Base-by-base conservation (phyloP, 2,888 invertebrate species). In the Harpalus rufipes region DNA sequence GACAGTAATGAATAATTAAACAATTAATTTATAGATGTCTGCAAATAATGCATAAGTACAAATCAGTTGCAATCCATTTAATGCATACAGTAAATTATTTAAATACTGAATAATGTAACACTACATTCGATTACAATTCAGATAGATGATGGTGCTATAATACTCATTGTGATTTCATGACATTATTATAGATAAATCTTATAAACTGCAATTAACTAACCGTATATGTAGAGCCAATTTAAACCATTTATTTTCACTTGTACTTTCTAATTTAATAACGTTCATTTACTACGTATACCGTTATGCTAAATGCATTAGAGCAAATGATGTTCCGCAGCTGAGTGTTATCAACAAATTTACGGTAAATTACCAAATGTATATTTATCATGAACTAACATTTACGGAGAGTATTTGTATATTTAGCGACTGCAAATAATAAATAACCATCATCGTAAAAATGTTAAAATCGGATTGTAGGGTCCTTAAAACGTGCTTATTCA, bases 201-300 rank as follows among this genome's bases (percentile, higher is more conserved):
- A 74, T 68, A 74, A 41, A 74, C 44, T 14, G 16, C 72, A 74
- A 44, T 74, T 74, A 44, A 44, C 72, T 74, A 74, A 18, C 44
- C 72, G 44, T 74, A 18, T 44, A 74, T 44, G 44, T 18, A 41
- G 44, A 74, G 72, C 44, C 44, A 44, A 51, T 74, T 44, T 32
- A 32, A 68, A 68, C 72, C 44, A 74, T 74, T 44, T 41, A 44
- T 74, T 74, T 74, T 74, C 72, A 74, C 44, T 74, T 74, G 44
- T 74, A 74, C 72, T 74, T 74, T 74, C 72, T 74, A 74, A 74
- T 44, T 74, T 74, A 74, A 74, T 74, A 41, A 41, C 44, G 16
- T 18, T 41, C 44, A 74, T 74, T 74, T 44, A 39, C 68, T 7
- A 68, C 44, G 44, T 16, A 44, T 44, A 18, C 72, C 44, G 72